Evolutionary conservation across 2,113 vertebrate species (phyloP).

Genomic region (Orthonyx spaldingii): DNA sequence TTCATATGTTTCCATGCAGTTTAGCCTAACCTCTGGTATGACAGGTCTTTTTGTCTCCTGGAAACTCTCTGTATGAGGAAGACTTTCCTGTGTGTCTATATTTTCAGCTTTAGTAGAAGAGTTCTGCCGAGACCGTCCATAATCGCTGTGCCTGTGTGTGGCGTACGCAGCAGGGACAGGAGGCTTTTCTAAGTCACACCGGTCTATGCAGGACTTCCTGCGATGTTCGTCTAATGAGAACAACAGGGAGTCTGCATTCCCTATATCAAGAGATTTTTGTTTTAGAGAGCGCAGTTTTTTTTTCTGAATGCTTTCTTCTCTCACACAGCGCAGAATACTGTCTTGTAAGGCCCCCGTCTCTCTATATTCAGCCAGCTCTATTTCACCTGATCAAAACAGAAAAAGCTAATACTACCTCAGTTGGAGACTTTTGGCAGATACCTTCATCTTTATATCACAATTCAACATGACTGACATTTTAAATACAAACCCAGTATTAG

Average conservation of each 20-base stretch:
- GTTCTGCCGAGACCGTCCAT: constrained; percentile 79
- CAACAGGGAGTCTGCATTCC: constrained; percentile 94
- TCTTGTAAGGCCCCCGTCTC: constrained; percentile 92
- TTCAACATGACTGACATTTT: neutral
- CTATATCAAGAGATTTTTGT: constrained; percentile 98
- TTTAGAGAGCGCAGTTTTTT: constrained; percentile 95
- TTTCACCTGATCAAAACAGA: constrained; percentile 88
- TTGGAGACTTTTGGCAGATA: constrained; percentile 29
- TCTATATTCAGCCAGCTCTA: constrained; percentile 96
- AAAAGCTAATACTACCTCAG: constrained; percentile 72
- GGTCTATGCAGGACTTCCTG: constrained; percentile 96
- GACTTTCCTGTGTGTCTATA: constrained; percentile 67
- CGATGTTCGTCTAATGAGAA: constrained; percentile 94
- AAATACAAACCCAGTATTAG: neutral
- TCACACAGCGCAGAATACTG: constrained; percentile 89
- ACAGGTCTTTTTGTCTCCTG: constrained; percentile 82
- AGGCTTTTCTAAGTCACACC: constrained; percentile 84
- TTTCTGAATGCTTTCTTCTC: constrained; percentile 93
- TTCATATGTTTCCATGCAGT: constrained; percentile 93
- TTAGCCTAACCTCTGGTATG: constrained; percentile 93
- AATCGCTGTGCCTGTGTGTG: constrained; percentile 68
- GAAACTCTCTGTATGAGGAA: constrained; percentile 67
- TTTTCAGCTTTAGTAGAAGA: constrained; percentile 74
- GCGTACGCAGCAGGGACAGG: constrained; percentile 62
- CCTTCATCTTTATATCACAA: neutral